Base-by-base conservation (phyloP, 2,113 vertebrate species). In the Seriola rivoliana region DNA sequence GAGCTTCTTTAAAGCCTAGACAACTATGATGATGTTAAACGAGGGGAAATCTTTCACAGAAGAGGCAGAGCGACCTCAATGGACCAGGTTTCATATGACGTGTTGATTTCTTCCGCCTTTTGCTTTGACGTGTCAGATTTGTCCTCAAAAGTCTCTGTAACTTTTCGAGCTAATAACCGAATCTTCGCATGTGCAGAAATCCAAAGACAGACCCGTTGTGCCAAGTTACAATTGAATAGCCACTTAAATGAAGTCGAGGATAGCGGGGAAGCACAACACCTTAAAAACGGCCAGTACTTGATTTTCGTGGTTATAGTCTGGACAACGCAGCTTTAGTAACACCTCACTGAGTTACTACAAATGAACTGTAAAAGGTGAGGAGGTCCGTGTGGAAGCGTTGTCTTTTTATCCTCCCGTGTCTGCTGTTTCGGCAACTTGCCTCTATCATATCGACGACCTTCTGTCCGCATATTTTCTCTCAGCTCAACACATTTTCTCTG, bases 401-500 rank as follows among this genome's bases (percentile, higher is more conserved):
- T 59, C 38, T 13, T 57, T 63, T 81, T 46, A 58, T 65, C 64
- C 17, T 44, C 11, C 34, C 12, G 19, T 21, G 34, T 80, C 40
- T 72, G 25, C 25, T 44, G 58, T n/a, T 38, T 21, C 16, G 13
- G 14, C 59, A 40, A n/a, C 75, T 57, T 46, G 68, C 58, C 76
- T 66, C 63, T n/a, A 9, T 66, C 5, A 12, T 68, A 79, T 67
- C n/a, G 11, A 17, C 1, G 23, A 75, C 59, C 52, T 40, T 71
- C 63, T 69, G 40, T 73, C 60, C 52, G 23, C 69, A 60, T 16
- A 66, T 68, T 71, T 71, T 80, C 62, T 76, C 66, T 32, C 46
- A 4, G 5, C 57, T 75, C 54, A 40, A 68, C 52, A 50, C 23
- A 46, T 80, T 88, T 50, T 66, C 50, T 69, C 78, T 63, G n/a